These are phyloP conservation scores for Trinorchestia longiramus DNA, from an alignment of 1,140 invertebrate genomes.

Conservation along the genomic window DNA sequence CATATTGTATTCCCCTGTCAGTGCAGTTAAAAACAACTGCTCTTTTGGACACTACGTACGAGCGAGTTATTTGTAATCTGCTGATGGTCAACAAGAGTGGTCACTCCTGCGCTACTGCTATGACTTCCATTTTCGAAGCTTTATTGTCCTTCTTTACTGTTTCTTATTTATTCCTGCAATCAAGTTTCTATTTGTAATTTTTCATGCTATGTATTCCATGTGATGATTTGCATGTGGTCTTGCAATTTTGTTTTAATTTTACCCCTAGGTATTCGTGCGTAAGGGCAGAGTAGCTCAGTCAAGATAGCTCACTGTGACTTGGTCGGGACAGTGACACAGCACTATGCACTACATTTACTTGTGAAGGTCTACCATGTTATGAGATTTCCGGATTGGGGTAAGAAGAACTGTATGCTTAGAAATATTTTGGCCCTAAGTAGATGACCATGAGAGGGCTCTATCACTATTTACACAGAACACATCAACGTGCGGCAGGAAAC, in stretches of 20 bases:
- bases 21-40: no score
- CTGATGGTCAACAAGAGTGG: background rate
- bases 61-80: no score
- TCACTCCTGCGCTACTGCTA: background rate
- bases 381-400: background rate
- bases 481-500: no score
- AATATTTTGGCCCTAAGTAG: no score
- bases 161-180: background rate
- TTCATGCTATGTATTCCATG: background rate
- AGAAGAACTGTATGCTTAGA: background rate
- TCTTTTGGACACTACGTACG: no score
- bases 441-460: no score
- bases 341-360: background rate
- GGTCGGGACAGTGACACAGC: background rate
- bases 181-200: background rate
- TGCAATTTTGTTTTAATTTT: background rate
- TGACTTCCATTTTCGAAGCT: background rate
- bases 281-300: background rate
- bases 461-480: no score
- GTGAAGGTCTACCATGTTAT: background rate
- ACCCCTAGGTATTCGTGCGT: background rate
- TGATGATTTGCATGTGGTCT: background rate
- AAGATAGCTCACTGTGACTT: background rate
- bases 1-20: no score
- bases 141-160: background rate